These are phyloP conservation scores for Gambusia yucatana DNA, from an alignment of 2,797 vertebrate genomes.

Conservation along the genomic window DNA sequence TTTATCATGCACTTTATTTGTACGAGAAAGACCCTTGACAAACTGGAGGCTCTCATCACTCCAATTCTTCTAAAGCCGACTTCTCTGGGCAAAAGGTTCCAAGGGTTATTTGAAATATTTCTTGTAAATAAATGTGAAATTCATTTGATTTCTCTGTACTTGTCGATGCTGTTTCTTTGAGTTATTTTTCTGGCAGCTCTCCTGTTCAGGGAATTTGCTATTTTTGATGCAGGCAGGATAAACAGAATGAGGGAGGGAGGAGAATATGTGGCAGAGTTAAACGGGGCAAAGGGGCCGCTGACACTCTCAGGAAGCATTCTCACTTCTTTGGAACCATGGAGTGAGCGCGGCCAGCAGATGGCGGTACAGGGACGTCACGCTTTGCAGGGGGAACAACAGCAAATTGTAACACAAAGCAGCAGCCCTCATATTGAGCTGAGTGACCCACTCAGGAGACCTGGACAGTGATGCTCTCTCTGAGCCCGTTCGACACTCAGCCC, in stretches of 20 bases:
- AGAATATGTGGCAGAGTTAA: slow-evolving; percentile 48
- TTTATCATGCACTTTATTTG: slow-evolving; percentile 51
- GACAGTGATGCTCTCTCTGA: slow-evolving; percentile 62
- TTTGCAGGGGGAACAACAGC: slow-evolving; percentile 6
- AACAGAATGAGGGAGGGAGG: slow-evolving; percentile 22
- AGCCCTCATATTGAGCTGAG: slow-evolving; percentile 37
- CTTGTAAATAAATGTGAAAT: slow-evolving; percentile 67
- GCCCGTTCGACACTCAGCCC: slow-evolving; percentile 33
- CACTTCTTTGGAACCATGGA: background rate
- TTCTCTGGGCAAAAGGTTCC: background rate
- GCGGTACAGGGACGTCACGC: slow-evolving; percentile 47
- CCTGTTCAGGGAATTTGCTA: slow-evolving; percentile 15
- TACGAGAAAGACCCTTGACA: slow-evolving; percentile 19
- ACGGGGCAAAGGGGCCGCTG: slow-evolving; percentile 58
- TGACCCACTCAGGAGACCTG: slow-evolving; percentile 71
- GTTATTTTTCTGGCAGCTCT: slow-evolving; percentile 46
- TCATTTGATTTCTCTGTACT: slow-evolving; percentile 6
- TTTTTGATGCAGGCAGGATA: slow-evolving; percentile 26
- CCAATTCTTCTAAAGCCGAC: slow-evolving; percentile 1
- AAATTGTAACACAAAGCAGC: slow-evolving; percentile 5
- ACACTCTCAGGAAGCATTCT: slow-evolving; percentile 12
- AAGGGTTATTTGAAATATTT: slow-evolving; percentile 23
- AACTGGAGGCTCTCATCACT: slow-evolving; percentile 17
- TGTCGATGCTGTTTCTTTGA: slow-evolving; percentile 4
- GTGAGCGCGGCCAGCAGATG: slow-evolving; percentile 61